Percentiles rank a stretch among this genome's conserved stretches.
Conservation (phyloP, 2,113 vertebrate genomes). For the Progne subis region DNA sequence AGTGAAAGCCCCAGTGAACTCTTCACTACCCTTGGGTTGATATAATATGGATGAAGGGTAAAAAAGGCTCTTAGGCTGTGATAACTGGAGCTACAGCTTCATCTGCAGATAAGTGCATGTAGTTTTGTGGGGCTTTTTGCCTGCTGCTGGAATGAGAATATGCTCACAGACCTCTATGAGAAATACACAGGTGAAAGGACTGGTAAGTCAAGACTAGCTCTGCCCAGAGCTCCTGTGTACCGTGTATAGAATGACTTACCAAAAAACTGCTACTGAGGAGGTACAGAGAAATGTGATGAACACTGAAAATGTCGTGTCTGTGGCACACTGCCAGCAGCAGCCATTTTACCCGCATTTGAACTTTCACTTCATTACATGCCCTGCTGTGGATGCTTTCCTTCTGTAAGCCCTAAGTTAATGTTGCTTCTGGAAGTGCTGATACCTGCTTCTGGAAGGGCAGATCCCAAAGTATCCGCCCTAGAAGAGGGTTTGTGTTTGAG, state of each 20-base stretch:
- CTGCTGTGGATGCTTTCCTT: neutral
- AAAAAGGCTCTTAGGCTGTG: neutral
- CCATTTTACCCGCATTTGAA: neutral
- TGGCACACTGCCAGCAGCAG: neutral
- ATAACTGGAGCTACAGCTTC: neutral
- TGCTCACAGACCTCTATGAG: neutral
- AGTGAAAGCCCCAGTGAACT: neutral
- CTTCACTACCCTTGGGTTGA: neutral
- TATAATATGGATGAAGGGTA: neutral
- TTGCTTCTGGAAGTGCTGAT: neutral
- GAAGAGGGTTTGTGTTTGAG: neutral
- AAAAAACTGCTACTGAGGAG: neutral
- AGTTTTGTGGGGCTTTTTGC: neutral
- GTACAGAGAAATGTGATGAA: neutral
- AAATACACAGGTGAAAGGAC: neutral
- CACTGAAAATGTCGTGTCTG: neutral
- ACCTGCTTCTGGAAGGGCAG: neutral
- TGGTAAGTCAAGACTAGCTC: neutral
- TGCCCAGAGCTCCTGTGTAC: neutral
- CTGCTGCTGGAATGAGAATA: neutral
- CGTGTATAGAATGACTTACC: neutral
- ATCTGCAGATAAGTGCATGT: neutral
- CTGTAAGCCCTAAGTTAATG: neutral
- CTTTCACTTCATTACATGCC: neutral
- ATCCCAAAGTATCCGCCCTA: neutral